Base-by-base conservation (phyloP, 2,797 vertebrate species). In the Kryptolebias ocellatus region DNA sequence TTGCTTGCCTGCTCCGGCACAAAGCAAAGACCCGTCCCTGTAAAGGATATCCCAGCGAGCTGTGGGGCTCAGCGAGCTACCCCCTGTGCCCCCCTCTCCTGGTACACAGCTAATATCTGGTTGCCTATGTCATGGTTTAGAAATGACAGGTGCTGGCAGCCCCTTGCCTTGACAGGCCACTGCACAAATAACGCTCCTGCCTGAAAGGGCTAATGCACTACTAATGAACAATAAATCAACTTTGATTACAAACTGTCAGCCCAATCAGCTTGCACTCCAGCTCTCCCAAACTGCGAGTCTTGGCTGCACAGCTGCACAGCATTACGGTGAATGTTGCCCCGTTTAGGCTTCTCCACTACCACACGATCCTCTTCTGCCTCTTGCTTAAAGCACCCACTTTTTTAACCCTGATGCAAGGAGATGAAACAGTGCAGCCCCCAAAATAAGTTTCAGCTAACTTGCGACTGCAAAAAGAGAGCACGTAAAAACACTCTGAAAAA, bases 221-320 rank as follows among this genome's bases (percentile, higher is more conserved):
- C 96, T 97, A 97, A 99, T 98, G 97, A 99, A 97, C 96, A 96
- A 99, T 98, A 97, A 97, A 98, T 99, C 97, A 97, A 96, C 95
- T 98, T 96, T 97, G 97, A 99, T 98, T 98, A 98, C 95, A 97
- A 96, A 98, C 95, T 97, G 96, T 97, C 96, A 96, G 90, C 87
- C 95, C 95, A 95, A 95, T 96, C 95, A 94, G 93, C 95, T 94
- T 92, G 94, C 95, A 95, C 94, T 92, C 95, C 93, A 91, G 94
- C 94, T 94, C 91, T 88, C 89, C 90, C 92, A 89, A 91, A 92
- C 90, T 64, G 87, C 78, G 92, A 92, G 92, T 61, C 87, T 79
- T 71, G 63, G 76, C 68, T 60, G 46, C 90, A 90, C 95, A 95
- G 94, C 94, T 91, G 92, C 88, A 86, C 87, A 74, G 87, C 85